These are phyloP conservation scores for Toxotes lorentzi DNA, from an alignment of 2,797 vertebrate genomes.

Conservation along the genomic window DNA sequence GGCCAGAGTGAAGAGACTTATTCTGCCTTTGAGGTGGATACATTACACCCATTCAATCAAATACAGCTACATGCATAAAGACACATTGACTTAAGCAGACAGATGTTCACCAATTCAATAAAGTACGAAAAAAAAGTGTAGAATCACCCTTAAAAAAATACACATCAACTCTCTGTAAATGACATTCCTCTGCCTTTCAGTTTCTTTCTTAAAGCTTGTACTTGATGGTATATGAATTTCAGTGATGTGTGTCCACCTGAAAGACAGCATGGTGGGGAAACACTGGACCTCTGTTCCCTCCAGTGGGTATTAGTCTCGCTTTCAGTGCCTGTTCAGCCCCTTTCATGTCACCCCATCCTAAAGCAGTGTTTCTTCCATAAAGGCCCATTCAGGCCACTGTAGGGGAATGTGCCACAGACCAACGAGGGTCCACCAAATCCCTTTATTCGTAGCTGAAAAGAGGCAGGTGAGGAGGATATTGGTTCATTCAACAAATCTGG, in stretches of 20 bases:
- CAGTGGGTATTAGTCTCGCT: slow-evolving; percentile 80
- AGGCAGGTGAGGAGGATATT: slow-evolving; percentile 74
- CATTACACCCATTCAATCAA: slow-evolving; percentile 70
- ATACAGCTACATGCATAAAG: slow-evolving; percentile 14
- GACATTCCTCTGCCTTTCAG: slow-evolving; percentile 1
- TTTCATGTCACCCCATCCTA: slow-evolving; percentile 82
- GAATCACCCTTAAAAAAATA: slow-evolving; percentile 11
- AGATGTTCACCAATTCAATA: slow-evolving; percentile 72
- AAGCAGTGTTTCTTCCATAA: slow-evolving; percentile 80
- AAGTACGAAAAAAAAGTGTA: slow-evolving; percentile 62
- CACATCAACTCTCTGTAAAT: neutral
- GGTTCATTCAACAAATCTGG: slow-evolving; percentile 62
- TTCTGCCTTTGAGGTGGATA: slow-evolving; percentile 82
- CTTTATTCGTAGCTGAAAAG: slow-evolving; percentile 73
- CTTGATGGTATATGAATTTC: slow-evolving; percentile 58
- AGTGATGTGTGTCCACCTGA: slow-evolving; percentile 60
- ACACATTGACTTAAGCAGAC: neutral
- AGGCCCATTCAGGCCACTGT: slow-evolving; percentile 77
- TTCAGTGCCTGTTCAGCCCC: slow-evolving; percentile 73
- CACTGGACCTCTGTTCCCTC: slow-evolving; percentile 75
- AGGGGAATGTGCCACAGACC: slow-evolving; percentile 75
- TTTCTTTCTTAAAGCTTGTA: slow-evolving; percentile 62
- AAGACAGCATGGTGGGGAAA: slow-evolving; percentile 62
- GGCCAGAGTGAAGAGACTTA: slow-evolving; percentile 85
- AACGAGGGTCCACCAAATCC: slow-evolving; percentile 69